Base-by-base conservation (phyloP, 1,140 invertebrate genomes). In the Drosophila ananassae region DNA sequence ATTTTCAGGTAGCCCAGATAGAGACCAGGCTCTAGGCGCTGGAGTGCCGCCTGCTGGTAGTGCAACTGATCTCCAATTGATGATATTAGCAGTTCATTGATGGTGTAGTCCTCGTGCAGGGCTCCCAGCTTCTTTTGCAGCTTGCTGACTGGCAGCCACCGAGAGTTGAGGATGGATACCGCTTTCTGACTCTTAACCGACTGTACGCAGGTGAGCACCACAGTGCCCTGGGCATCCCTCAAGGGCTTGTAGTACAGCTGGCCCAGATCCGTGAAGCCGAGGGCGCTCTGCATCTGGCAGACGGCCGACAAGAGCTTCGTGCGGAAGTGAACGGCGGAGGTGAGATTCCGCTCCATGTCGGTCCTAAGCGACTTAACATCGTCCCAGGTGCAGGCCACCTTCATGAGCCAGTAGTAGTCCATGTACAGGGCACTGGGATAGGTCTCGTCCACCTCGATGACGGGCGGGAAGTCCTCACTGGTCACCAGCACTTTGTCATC, bases 371-470 rank as follows among this genome's bases (percentile, higher is more conserved):
- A 94, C 90, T 98, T 98, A 1, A 98, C 97, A 92, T 99, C 98
- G 69, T 98, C 97, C 98, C 98, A 99, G 0, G 96, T 97, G 91
- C 97, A 98, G 0, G 98, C 96, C 12, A 99, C 97, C 94, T 99
- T 99, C 95, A 99, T 97, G 2, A 99, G 93, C 98, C 98, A 99
- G 92, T 99, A 97, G 91, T 98, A 97, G 92, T 99, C 98, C 63
- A 95, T 95, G 89, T 98, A 95, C 28, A 99, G 95, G 71, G 96
- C 96, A 71, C 95, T 96, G 22, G 97, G 97, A 91, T 97, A 99
- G 13, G 96, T 97, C 92, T 99, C 98, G 92, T 99, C 98, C 12
- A 99, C 96, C 93, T 99, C 98, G 74, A 99, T 96, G 30, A 98
- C 97, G 3, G 98, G 98, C 41, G 99, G 93, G 92, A 98, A 98